Base-by-base conservation (phyloP, 2,797 vertebrate species). In the Eulemur albifrons region DNA sequence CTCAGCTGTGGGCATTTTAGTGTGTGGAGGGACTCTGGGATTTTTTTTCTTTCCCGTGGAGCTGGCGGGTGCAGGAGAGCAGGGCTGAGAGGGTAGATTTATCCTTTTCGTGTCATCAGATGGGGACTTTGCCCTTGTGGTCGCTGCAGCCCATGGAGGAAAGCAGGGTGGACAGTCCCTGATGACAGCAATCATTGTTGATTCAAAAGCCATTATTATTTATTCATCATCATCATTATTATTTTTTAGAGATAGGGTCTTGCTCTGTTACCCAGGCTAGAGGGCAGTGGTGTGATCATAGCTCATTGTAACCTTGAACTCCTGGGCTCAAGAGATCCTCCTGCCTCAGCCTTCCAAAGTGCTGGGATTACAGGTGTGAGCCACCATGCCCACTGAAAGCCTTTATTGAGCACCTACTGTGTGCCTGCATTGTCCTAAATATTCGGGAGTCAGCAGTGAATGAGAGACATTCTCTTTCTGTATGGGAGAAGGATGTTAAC, bases 1-100 rank as follows among this genome's bases (percentile, higher is more conserved):
- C 77, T 92, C 88, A 63, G 70, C 95, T 15, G 75, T 87, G 82
- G 72, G 67, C 72, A 48, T 48, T 77, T 52, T 10, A 20, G 75
- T 3, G 25, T 73, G 70, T 27, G 77, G 67, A 15, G 20, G 72
- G 59, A 12, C 12, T 38, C 14, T 57, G 7, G 17, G 14, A 7
- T 43, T 35, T 18, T 20, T 20, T 52, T 12, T 65, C 0, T 79
- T 23, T 32, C 17, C 35, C 65, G 15, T 2, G 12, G 21, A 20
- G 9, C 11, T 3, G 21, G 23, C 0, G 48, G 27, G 38, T 4
- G 25, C n/a, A 38, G 12, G 57, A 45, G 15, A 25, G 23, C 0
- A 7, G 30, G 18, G 32, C 59, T 27, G 12, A 69, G 32, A 38
- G 45, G 35, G 57, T 7, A 2, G 11, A 32, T 48, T 54, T 69